phyloP scores from a whole-genome alignment of 2,888 invertebrate species.

The Lasioglossum malachurum region DNA sequence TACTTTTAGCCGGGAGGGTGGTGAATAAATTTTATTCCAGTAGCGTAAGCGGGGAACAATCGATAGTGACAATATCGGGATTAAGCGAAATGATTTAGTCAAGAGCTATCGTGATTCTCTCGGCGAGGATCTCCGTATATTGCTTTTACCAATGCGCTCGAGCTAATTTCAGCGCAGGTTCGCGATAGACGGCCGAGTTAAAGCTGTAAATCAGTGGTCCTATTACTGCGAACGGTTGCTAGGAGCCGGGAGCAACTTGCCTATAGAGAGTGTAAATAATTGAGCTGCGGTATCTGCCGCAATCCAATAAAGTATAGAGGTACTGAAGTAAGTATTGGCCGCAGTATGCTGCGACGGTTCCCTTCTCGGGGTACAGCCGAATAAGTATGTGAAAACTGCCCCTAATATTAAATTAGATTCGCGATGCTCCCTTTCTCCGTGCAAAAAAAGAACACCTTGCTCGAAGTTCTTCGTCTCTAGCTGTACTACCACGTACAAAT shows the following conservation, averaged over 20 bases:
- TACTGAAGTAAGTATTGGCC: conserved; percentile 19
- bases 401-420: background rate
- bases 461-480: too few species aligned
- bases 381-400: background rate
- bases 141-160: conserved; percentile 45
- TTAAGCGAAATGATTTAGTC: conserved; percentile 28
- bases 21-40: background rate
- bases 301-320: conserved; percentile 66
- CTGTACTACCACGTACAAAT: background rate
- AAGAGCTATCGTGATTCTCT: conserved; percentile 33
- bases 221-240: conserved; percentile 70
- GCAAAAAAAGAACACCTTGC: background rate
- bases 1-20: background rate
- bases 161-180: conserved; percentile 66
- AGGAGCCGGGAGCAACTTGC: conserved; percentile 38
- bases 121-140: conserved; percentile 30
- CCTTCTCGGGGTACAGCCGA: background rate
- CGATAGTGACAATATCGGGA: conserved; percentile 12
- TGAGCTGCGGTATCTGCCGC: conserved; percentile 62
- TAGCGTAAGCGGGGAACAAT: background rate
- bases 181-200: conserved; percentile 62
- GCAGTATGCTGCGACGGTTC: background rate
- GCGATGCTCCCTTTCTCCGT: background rate
- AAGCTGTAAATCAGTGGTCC: conserved; percentile 74
- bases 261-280: conserved; percentile 67